A percentile compares a stretch with the other conserved stretches of the same genome.
Conservation (phyloP, 2,888 invertebrate genomes). For the Orthonychiurus folsomi region DNA sequence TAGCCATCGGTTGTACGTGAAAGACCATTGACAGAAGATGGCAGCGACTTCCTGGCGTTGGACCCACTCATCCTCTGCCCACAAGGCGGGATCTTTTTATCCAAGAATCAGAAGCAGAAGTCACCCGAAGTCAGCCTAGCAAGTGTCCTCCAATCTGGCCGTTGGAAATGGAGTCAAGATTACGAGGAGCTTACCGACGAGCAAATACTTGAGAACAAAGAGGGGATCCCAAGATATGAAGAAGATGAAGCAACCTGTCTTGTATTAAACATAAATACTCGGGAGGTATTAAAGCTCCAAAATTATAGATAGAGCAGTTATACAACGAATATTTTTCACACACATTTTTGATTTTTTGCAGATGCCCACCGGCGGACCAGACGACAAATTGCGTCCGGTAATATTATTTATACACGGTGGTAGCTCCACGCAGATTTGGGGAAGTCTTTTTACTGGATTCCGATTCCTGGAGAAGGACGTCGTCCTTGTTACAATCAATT, state of each 20-base stretch:
- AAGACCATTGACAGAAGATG: slow-evolving; percentile 12
- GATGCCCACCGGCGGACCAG: slow-evolving; percentile 6
- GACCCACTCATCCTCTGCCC: slow-evolving; percentile 17
- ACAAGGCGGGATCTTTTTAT: slow-evolving; percentile 8
- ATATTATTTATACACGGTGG: slow-evolving; percentile 21
- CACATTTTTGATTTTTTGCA: not conserved
- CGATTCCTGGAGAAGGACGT: slow-evolving; percentile 24
- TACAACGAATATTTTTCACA: not conserved
- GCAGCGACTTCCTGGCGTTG: slow-evolving; percentile 11
- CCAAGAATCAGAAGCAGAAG: not conserved
- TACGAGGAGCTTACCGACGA: slow-evolving; percentile 1
- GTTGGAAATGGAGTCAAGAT: slow-evolving; percentile 2
- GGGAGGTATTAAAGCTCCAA: slow-evolving; percentile 8
- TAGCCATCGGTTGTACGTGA: slow-evolving; percentile 20
- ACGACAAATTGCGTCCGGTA: not conserved
- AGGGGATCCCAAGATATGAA: not conserved
- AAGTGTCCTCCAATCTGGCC: not conserved
- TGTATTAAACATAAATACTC: slow-evolving; percentile 23
- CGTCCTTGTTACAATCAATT: slow-evolving; percentile 26
- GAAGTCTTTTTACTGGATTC: slow-evolving; percentile 23
- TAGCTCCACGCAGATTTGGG: slow-evolving; percentile 15
- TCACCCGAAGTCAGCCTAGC: not conserved
- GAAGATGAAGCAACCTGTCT: slow-evolving; percentile 17
- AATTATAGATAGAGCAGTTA: no score
- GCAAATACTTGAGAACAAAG: not conserved